These are phyloP conservation scores for Limenitis arthemis DNA, from an alignment of 2,888 invertebrate species.

Conservation along the genomic window DNA sequence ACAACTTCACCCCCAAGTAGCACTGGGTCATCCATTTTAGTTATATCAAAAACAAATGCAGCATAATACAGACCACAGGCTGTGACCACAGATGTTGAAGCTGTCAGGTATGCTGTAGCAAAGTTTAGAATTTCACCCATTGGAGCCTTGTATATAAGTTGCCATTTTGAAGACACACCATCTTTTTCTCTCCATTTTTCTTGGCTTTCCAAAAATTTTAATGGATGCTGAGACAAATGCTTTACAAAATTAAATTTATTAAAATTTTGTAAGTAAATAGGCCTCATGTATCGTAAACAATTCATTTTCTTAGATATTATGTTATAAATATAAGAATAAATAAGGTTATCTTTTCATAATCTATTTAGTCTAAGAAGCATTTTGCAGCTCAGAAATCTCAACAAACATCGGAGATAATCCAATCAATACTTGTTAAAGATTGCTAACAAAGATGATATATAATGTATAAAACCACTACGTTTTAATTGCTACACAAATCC, in stretches of 20 bases:
- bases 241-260: constrained; percentile 33
- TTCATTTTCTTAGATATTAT: constrained; percentile 35
- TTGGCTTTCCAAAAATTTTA: constrained; percentile 49
- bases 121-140: constrained; percentile 49
- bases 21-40: constrained; percentile 44
- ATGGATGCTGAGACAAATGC: constrained; percentile 40
- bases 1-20: constrained; percentile 46
- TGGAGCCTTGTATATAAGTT: constrained; percentile 61
- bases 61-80: constrained; percentile 43
- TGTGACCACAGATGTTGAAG: constrained; percentile 40
- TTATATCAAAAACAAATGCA: constrained; percentile 39
- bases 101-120: constrained; percentile 43
- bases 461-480: too few relatives aligned
- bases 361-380: not conserved
- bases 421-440: too few relatives aligned
- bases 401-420: not conserved
- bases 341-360: not conserved
- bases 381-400: not conserved
- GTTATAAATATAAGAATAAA: not conserved
- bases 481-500: too few relatives aligned
- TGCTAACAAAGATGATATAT: too few relatives aligned
- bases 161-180: constrained; percentile 45
- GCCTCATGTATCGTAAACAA: constrained; percentile 36
- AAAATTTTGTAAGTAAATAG: constrained; percentile 30
- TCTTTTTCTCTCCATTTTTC: constrained; percentile 50